Base-by-base conservation (phyloP, 2,797 vertebrate genomes). In the Gadopsis marmoratus region DNA sequence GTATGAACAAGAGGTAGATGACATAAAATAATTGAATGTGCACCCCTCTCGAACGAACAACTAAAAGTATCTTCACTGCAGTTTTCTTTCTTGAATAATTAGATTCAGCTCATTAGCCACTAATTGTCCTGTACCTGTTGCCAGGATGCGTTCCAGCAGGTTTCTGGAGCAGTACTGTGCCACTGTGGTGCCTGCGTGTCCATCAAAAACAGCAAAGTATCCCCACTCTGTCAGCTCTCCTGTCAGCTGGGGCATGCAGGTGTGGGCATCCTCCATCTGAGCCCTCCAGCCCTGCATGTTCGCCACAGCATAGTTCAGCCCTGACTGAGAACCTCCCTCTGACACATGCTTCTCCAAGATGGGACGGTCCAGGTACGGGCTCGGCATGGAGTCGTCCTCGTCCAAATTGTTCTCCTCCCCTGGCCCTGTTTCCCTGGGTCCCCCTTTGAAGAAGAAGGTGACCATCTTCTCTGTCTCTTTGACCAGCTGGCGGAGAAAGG, bases 261-360 rank as follows among this genome's bases (percentile, higher is more conserved):
- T 78, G 72, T 96, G 96, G 6, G 96, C 94, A 0, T 97, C 96
- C 89, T 97, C 96, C 96, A 96, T 95, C 79, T 95, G 94, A 4
- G 92, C 86, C 86, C 95, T 92, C 96, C 96, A 96, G 45, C 96
- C 96, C 83, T 97, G 96, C 94, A 96, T 96, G 71, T 93, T 93
- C 19, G 95, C 96, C 76, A 95, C 77, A 5, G 94, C 95, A 2
- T 96, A 97, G 91, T 81, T 92, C 79, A 93, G 0, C 31, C 89
- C 87, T 26, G 67, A 50, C 54, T 88, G 61, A 10, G 91, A 84
- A 4, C 94, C 89, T 41, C 95, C 93, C 88, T 95, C 91, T 17
- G 78, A 88, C 50, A 91, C 92, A 5, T 92, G 81, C 86, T 96
- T 96, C 69, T 94, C 91, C 88, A 96, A 71, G 12, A 93, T 78